phyloP scores from a whole-genome alignment of 2,797 vertebrate genomes.

The Neosilurus mollespiculum region DNA sequence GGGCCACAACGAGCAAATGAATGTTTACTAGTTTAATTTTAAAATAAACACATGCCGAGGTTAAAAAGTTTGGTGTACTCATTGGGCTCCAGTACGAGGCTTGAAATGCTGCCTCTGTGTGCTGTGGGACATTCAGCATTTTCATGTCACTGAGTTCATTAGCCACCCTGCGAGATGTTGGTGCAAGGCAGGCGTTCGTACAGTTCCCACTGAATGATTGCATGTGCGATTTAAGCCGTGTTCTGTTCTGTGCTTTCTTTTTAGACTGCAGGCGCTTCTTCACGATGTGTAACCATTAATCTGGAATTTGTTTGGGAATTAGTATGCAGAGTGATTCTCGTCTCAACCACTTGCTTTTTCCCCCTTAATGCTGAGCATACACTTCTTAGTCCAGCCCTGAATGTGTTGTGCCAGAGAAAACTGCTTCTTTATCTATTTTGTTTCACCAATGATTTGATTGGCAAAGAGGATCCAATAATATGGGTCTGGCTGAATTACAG shows the following conservation, averaged over 20 bases:
- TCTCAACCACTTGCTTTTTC: neutral
- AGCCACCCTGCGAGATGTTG: constrained; percentile 9
- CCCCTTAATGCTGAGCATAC: constrained; percentile 17
- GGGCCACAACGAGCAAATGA: constrained; percentile 62
- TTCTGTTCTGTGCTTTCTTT: neutral
- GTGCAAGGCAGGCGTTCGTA: neutral
- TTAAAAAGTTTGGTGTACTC: constrained; percentile 41
- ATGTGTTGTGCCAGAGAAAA: constrained; percentile 1
- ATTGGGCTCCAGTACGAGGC: constrained; percentile 1
- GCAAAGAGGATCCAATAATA: neutral
- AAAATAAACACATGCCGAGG: constrained; percentile 61
- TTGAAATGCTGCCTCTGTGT: constrained; percentile 54
- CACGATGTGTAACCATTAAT: neutral
- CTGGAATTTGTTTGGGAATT: constrained; percentile 38
- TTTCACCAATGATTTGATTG: constrained; percentile 11
- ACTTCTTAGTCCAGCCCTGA: constrained; percentile 15
- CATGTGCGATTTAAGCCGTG: neutral
- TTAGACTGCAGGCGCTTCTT: neutral
- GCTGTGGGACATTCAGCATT: constrained; percentile 42
- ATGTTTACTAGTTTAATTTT: constrained; percentile 63
- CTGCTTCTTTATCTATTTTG: constrained; percentile 20
- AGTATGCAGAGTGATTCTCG: neutral
- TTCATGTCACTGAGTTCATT: constrained; percentile 29
- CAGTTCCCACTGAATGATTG: neutral
- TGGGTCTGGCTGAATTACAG: neutral